phyloP scores from a whole-genome alignment of 2,113 vertebrate genomes.

The Eidolon helvum region DNA sequence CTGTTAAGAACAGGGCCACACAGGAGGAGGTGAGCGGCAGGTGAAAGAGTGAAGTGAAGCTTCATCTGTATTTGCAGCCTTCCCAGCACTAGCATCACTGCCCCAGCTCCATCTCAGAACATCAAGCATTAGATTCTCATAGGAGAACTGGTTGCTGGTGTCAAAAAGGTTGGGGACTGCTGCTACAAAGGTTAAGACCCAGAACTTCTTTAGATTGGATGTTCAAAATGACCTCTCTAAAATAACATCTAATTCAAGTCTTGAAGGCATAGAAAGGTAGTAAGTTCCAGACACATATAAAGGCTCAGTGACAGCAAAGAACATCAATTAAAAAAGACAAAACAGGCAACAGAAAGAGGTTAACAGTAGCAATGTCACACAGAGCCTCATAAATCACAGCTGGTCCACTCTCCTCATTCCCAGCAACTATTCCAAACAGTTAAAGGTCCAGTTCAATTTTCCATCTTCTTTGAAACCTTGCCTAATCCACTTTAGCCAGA shows the following conservation, averaged over 20 bases:
- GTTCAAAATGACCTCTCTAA: neutral
- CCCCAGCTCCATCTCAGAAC: too few relatives aligned
- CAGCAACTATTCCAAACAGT: neutral
- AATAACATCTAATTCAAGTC: neutral
- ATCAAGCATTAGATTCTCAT: too few relatives aligned
- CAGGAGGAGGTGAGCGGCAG: too few relatives aligned
- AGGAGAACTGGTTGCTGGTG: too few relatives aligned
- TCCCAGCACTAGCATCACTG: too few relatives aligned
- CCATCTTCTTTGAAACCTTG: neutral
- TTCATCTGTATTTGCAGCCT: too few relatives aligned
- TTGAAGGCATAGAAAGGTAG: neutral
- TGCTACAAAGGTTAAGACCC: neutral
- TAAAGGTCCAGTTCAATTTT: slow-evolving; percentile 3
- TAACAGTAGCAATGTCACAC: neutral
- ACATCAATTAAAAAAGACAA: neutral
- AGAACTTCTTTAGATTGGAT: neutral
- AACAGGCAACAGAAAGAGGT: neutral
- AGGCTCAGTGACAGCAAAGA: neutral
- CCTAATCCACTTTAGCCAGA: neutral
- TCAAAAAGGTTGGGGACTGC: too few relatives aligned
- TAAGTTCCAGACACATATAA: neutral
- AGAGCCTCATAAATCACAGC: neutral
- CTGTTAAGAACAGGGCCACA: too few relatives aligned
- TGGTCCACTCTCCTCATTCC: neutral
- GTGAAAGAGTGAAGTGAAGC: too few relatives aligned